Base-by-base conservation (phyloP, 2,113 vertebrate species). In the Perca fluviatilis region DNA sequence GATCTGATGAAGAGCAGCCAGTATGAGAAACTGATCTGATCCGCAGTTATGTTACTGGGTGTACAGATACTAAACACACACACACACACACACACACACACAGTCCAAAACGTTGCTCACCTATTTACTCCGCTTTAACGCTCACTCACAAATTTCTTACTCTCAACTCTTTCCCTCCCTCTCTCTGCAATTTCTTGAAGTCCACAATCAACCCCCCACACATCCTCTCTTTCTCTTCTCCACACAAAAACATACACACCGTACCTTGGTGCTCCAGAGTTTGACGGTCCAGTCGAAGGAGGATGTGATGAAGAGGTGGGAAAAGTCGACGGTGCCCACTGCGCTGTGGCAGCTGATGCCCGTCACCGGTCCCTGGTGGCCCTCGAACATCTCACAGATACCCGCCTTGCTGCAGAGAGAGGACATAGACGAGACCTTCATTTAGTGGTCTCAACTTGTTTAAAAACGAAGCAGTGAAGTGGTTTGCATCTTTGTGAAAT, bases 211-310 rank as follows among this genome's bases (percentile, higher is more conserved):
- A 81, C 82, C 86, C 80, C 88, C 79, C 71, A 73, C 84, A 77
- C 77, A 74, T 61, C 71, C 14, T 50, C 36, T 13, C 25, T 49
- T 56, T 43, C 70, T 33, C 54, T 16, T 11, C 19, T 33, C 27
- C 69, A 40, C 61, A 27, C 23, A 61, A 49, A 72, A 53, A 68
- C 68, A 53, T 56, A 25, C 70, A 63, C 60, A 14, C 14, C 13
- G 87, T 94, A 99, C 98, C 98, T 99, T 99, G 62, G 98, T 99
- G 86, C 97, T 99, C 98, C 98, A 99, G 76, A 99, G 90, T 89
- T 99, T 99, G 90, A 99, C 95, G 11, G 98, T 99, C 98, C 98
- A 99, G 95, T 99, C 98, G 80, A 99, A 99, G 3, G 98, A 99
- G 0, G 98, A 99, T 1, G 98, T 98, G 88, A 98, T 96, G 86